Conservation (phyloP, 2,113 vertebrate genomes). For the Promerops cafer region DNA sequence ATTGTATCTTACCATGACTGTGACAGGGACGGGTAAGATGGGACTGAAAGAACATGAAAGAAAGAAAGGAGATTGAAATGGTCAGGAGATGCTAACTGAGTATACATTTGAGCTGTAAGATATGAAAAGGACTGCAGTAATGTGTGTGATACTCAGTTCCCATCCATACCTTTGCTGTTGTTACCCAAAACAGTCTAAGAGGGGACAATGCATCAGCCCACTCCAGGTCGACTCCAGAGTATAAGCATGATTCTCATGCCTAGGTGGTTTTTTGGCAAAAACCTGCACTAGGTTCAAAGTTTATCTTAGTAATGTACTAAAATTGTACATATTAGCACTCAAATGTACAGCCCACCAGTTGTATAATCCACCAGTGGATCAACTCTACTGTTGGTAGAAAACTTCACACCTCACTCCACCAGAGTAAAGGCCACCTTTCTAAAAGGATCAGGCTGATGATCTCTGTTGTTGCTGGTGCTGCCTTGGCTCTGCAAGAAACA, state of each 20-base stretch:
- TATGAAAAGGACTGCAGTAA: not conserved
- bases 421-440: not conserved
- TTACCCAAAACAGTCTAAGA: not conserved
- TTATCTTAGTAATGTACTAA: not conserved
- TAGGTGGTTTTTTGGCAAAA: not conserved
- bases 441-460: not conserved
- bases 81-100: rapidly evolving
- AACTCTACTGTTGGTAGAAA: not conserved
- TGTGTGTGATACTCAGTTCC: not conserved
- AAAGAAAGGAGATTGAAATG: not conserved
- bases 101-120: not conserved
- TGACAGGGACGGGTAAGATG: not conserved
- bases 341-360: not conserved
- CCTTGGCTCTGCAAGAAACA: not conserved
- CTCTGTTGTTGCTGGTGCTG: not conserved
- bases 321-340: not conserved
- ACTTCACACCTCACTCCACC: not conserved
- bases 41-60: not conserved
- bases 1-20: rapidly evolving
- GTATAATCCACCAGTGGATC: not conserved
- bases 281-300: rapidly evolving
- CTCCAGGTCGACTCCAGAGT: rapidly evolving
- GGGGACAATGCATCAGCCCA: not conserved
- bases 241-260: not conserved
- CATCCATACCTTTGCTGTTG: not conserved